These are phyloP conservation scores for Poeciliopsis retropinna DNA, from an alignment of 2,113 vertebrate genomes.

Conservation along the genomic window DNA sequence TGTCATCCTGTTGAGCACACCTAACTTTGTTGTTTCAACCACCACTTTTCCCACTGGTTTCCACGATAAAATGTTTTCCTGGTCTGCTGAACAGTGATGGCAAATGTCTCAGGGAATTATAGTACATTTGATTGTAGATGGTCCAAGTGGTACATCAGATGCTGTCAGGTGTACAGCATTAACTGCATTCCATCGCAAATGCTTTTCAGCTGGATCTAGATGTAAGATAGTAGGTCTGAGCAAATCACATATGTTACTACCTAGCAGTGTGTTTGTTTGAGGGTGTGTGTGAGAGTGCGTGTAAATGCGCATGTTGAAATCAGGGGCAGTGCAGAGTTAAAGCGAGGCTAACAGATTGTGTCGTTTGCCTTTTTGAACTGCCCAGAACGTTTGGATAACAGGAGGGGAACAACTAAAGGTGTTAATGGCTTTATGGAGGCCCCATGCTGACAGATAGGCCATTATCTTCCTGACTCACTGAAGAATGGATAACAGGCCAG, in stretches of 20 bases:
- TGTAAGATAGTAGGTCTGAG: slow-evolving; percentile 1
- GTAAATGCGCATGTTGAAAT: slow-evolving; percentile 19
- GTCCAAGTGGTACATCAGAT: not conserved
- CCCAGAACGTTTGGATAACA: slow-evolving; percentile 85
- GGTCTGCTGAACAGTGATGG: not conserved
- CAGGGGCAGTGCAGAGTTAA: slow-evolving; percentile 74
- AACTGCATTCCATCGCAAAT: slow-evolving; percentile 20
- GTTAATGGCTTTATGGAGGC: slow-evolving; percentile 95
- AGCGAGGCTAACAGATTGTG: slow-evolving; percentile 83
- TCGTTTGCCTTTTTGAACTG: slow-evolving; percentile 87
- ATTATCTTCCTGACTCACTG: slow-evolving; percentile 91
- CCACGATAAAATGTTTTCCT: not conserved
- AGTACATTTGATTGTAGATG: not conserved
- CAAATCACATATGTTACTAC: slow-evolving; percentile 34
- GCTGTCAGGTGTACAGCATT: not conserved
- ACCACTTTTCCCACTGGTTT: not conserved
- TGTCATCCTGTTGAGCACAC: no score
- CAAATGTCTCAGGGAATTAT: not conserved
- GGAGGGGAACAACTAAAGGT: slow-evolving; percentile 92
- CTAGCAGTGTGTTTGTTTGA: slow-evolving; percentile 25
- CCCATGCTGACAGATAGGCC: slow-evolving; percentile 92
- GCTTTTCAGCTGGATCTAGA: slow-evolving; percentile 20
- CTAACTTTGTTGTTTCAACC: not conserved
- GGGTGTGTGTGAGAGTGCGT: slow-evolving; percentile 18
- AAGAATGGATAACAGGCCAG: slow-evolving; percentile 90